These are phyloP conservation scores for Capitulum mitella DNA, from an alignment of 2,888 invertebrate genomes.

Conservation along the genomic window DNA sequence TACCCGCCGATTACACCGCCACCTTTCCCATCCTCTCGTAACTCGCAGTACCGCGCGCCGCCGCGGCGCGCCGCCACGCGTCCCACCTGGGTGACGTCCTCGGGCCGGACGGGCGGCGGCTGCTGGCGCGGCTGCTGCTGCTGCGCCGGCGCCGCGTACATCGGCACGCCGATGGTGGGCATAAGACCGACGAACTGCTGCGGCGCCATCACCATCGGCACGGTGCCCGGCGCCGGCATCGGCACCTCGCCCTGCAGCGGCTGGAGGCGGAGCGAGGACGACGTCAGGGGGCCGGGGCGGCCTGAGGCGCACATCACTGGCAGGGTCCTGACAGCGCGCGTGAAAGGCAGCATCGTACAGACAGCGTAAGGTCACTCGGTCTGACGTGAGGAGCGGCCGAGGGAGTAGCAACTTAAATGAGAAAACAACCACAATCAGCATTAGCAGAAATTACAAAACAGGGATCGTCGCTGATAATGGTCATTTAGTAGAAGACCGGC, in stretches of 20 bases:
- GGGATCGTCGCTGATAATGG: too few relatives aligned
- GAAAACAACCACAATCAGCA: too few relatives aligned
- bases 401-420: too few relatives aligned
- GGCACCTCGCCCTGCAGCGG: background rate
- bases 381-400: too few relatives aligned
- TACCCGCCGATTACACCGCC: too few relatives aligned
- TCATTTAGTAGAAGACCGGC: too few relatives aligned
- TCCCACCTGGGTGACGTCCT: constrained; percentile 5
- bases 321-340: too few relatives aligned
- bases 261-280: background rate
- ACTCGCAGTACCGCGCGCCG: background rate
- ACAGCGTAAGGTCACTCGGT: too few relatives aligned
- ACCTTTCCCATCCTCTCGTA: background rate
- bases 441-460: too few relatives aligned
- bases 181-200: background rate
- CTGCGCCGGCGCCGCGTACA: background rate
- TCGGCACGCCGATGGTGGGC: constrained; percentile 17
- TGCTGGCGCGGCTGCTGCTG: background rate
- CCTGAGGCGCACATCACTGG: background rate
- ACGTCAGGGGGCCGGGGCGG: background rate
- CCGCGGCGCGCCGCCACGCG: background rate
- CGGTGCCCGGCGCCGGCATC: background rate
- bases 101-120: background rate
- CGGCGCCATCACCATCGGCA: constrained; percentile 13
- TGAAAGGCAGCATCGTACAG: too few relatives aligned